Evolutionary conservation across 2,113 vertebrate species (phyloP), one percentile per base, ranked within the genome.

Genomic region (Lophura nycthemera): DNA sequence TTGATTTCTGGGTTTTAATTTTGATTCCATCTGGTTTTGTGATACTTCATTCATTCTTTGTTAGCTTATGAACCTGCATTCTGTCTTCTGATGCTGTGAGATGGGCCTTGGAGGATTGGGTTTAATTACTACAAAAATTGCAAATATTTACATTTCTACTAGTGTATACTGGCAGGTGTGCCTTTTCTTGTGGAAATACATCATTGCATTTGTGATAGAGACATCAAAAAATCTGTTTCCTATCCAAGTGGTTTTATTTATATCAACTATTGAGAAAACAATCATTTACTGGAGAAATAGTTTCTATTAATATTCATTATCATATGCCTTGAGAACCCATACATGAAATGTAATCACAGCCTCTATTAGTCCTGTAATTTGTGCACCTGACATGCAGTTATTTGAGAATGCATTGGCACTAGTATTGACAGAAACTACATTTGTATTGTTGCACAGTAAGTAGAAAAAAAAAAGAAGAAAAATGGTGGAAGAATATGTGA

Each of bases 261-360:
- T 48, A 91, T 38, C 72, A 83, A 8, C 65, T 85, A 91, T 83
- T 77, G 79, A 92, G 75, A 96, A 95, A 95, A 96, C 83, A 95
- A 80, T 80, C 0, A 91, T 91, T 94, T 92, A 79, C 40, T 0
- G 0, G 56, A 86, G 47, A 94, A 94, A 80, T 71, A 70, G 34
- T 88, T 92, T 91, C 50, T 89, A 86, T 89, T 94, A 95, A 91
- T 93, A 95, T 92, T 92, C 56, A 88, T 93, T 95, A 86, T 95
- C 72, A 77, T 92, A 91, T 66, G 89, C 64, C 87, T 88, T 60
- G 72, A 92, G 92, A 95, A 81, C 65, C 30, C 60, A 38, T 85
- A 45, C 18, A 71, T 8, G 61, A 85, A 91, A 63, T 88, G 45
- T 74, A 93, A 90, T 83, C 89, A 86, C 69, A 77, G 61, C 17